A percentile compares a stretch with the other conserved stretches of the same genome.
Evolutionary conservation across 2,797 vertebrate genomes (phyloP).

Genomic region (Myotis myotis): DNA sequence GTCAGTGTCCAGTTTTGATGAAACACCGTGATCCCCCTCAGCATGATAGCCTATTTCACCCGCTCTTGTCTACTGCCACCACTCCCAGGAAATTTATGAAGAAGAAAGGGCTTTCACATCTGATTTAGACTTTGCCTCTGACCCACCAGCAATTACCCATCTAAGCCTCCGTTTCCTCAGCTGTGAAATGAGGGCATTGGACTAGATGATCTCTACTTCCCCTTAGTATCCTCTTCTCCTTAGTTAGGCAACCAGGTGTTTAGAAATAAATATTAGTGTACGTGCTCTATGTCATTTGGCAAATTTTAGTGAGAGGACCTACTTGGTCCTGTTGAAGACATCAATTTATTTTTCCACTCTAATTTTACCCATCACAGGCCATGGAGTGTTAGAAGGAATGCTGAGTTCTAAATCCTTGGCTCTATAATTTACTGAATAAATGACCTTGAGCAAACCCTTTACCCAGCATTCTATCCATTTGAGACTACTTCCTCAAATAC

Average conservation of each 20-base stretch:
- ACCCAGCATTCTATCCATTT: neutral
- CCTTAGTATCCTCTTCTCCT: neutral
- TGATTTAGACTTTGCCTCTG: neutral
- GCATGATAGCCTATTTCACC: neutral
- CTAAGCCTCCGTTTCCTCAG: neutral
- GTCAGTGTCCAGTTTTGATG: neutral
- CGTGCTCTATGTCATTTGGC: neutral
- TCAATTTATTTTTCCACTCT: neutral
- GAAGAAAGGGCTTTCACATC: neutral
- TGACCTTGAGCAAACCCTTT: neutral
- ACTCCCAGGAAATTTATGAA: neutral
- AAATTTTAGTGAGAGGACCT: neutral
- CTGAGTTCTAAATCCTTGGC: neutral
- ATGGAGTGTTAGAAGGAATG: neutral
- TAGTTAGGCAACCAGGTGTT: neutral
- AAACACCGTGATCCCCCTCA: neutral
- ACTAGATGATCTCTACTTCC: neutral
- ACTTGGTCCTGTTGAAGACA: neutral
- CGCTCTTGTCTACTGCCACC: neutral
- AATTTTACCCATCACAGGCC: neutral
- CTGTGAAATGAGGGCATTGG: neutral
- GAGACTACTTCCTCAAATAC: neutral
- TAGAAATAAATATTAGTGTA: neutral
- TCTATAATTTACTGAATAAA: neutral
- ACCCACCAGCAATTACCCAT: neutral